Percentiles rank a stretch among this genome's conserved stretches.
Evolutionary conservation across 2,797 vertebrate genomes (phyloP).

Genomic region (Eleutherodactylus coqui): DNA sequence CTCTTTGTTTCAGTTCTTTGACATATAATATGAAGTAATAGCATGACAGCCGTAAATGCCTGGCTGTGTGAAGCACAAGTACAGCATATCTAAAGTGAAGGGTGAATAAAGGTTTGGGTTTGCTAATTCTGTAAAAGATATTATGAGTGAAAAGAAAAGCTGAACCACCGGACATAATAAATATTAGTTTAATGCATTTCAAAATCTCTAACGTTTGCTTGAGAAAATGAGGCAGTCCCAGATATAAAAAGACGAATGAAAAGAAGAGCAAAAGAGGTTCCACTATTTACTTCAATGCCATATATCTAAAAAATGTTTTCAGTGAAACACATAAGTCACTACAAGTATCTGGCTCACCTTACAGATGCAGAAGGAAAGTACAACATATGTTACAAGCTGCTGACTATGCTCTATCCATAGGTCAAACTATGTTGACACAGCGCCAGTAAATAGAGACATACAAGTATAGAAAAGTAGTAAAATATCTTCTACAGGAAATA

Average conservation of each 20-base stretch:
- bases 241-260: not conserved
- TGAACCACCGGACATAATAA: not conserved
- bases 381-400: no score
- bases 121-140: conserved; percentile 22
- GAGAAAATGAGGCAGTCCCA: not conserved
- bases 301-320: not conserved
- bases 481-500: not conserved
- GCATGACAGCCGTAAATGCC: not conserved
- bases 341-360: not conserved
- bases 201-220: not conserved
- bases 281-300: no score
- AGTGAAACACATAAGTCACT: no score
- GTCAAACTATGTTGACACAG: not conserved
- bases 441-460: not conserved
- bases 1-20: conserved; percentile 19
- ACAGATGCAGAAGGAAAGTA: not conserved
- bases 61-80: not conserved
- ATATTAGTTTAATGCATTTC: not conserved
- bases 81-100: conserved; percentile 21
- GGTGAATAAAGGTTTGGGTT: conserved; percentile 28
- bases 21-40: conserved; percentile 10
- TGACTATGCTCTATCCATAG: not conserved
- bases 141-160: conserved; percentile 18
- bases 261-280: not conserved
- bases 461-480: not conserved